A percentile compares a stretch with the other conserved stretches of the same genome.
Evolutionary conservation across 1,140 invertebrate genomes (phyloP).

Genomic region (Caerostris extrusa): DNA sequence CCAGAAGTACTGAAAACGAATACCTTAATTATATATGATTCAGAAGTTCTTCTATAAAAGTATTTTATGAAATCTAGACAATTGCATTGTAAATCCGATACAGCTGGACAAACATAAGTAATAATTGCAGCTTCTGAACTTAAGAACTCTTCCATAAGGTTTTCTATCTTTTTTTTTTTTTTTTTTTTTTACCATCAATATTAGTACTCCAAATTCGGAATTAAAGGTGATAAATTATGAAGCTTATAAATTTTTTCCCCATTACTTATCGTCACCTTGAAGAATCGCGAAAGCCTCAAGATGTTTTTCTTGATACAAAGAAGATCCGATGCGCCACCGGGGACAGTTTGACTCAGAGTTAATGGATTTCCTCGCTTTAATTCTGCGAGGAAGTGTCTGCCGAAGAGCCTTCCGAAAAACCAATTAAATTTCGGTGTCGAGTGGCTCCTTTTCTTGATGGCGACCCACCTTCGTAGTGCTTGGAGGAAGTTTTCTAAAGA

Average conservation of each 20-base stretch:
- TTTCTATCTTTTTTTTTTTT: too few species aligned
- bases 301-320: conserved; percentile 21
- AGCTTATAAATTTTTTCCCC: conserved; percentile 15
- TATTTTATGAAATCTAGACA: too few species aligned
- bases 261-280: conserved; percentile 54
- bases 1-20: too few species aligned
- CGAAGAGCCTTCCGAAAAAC: conserved; percentile 24
- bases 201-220: conserved; percentile 33
- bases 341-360: conserved; percentile 39
- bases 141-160: neutral
- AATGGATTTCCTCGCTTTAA: conserved; percentile 60
- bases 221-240: conserved; percentile 59
- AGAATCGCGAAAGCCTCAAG: neutral
- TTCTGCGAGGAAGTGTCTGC: conserved; percentile 44
- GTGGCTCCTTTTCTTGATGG: conserved; percentile 50
- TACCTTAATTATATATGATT: too few species aligned
- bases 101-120: neutral
- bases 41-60: too few species aligned
- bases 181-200: neutral
- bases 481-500: neutral
- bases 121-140: conserved; percentile 8
- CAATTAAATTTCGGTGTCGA: conserved; percentile 66
- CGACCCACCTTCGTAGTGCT: neutral
- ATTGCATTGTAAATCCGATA: too few species aligned
- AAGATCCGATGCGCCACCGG: neutral